Percentiles rank a stretch among this genome's conserved stretches.
Conservation (phyloP, 2,797 vertebrate species). For the Chrysocyon brachyurus region DNA sequence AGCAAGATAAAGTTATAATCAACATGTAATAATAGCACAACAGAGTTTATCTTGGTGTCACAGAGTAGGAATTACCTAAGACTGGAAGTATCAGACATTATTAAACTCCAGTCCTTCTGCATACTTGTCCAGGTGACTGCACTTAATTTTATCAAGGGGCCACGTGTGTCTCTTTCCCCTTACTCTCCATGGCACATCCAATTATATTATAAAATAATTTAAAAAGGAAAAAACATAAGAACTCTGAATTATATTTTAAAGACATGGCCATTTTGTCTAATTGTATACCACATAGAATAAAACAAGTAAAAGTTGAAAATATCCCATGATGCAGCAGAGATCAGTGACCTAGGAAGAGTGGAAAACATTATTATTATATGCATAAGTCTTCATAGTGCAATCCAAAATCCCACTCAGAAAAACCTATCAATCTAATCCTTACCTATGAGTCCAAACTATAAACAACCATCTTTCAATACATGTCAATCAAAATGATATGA, state of each 20-base stretch:
- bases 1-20: not conserved
- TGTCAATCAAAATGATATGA: not conserved
- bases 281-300: not conserved
- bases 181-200: not conserved
- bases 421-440: not conserved
- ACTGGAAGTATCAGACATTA: not conserved
- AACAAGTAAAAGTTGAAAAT: not conserved
- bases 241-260: not conserved
- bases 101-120: not conserved
- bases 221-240: not conserved
- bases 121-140: not conserved
- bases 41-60: not conserved
- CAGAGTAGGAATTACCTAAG: not conserved
- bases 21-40: not conserved
- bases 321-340: not conserved
- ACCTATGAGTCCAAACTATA: not conserved
- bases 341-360: not conserved
- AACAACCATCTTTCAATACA: not conserved
- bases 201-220: not conserved
- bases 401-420: not conserved
- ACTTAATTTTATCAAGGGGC: not conserved
- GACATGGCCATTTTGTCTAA: not conserved
- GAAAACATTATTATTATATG: not conserved
- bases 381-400: not conserved
- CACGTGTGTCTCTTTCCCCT: not conserved